Base-by-base conservation (phyloP, 2,888 invertebrate genomes). In the Athetis lepigone region DNA sequence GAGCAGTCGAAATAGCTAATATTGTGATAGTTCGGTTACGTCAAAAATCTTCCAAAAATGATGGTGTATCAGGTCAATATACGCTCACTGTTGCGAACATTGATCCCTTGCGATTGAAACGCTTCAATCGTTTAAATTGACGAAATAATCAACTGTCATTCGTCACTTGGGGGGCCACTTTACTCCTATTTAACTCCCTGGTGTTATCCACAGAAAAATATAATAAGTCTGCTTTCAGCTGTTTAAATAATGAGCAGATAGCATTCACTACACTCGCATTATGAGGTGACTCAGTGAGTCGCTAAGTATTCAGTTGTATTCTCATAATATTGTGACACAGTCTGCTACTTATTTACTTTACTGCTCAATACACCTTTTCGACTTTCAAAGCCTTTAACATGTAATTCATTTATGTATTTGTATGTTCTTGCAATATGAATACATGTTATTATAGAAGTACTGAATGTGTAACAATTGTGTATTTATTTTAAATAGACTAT, bases 261-360 rank as follows among this genome's bases (percentile, higher is more conserved):
- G 1, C 33, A 46, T 46, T 55, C 47, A 47, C 21, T 9, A 33
- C 9, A n/a, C 33, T 40, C 29, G n/a, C 18, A 42, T 51, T 51
- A 47, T 65, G 50, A 16, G 29, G n/a, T 70, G 70, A 70, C 6
- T 73, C 57, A 58, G 27, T 27, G 4, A 27, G 6, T 8, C 7
- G 27, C 6, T 29, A 23, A 18, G 9, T 39, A 51, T 29, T 37
- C 57, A 52, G 51, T 72, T n/a, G 5, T 40, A 40, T 56, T 37
- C 46, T 45, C 23, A 23, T 36, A 66, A 27, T 66, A 8, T 39
- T 23, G 16, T 52, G 37, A 46, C 16, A 39, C 16, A 19, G 16
- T 29, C n/a, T 54, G 21, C 23, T 13, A 13, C 7, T 8, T 29
- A 19, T 72, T 72, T 56, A 65, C 66, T 56, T 56, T 40, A 23